Percentiles rank a stretch among this genome's conserved stretches.
Conservation (phyloP, 1,140 invertebrate species). For the Bombus terrestris region DNA sequence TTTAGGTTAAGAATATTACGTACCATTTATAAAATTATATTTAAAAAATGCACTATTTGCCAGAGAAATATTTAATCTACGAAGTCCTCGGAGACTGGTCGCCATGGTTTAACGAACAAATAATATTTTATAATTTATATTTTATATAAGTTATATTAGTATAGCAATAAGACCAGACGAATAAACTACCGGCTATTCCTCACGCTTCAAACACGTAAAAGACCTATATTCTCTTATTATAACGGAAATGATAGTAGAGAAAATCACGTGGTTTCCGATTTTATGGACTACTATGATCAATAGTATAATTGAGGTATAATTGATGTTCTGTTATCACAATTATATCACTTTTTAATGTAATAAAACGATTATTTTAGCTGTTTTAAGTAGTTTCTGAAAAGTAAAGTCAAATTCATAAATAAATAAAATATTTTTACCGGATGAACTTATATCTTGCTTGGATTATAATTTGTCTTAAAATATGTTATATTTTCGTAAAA, state of each 20-base stretch:
- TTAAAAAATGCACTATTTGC: constrained; percentile 15
- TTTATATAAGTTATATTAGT: no score
- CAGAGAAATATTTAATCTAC: constrained; percentile 38
- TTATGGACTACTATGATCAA: not conserved
- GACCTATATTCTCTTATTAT: fast-evolving
- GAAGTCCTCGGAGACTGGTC: constrained; percentile 40
- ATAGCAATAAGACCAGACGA: fast-evolving
- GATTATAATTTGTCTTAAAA: not conserved
- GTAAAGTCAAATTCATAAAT: not conserved
- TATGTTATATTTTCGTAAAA: not conserved
- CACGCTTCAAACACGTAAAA: not conserved
- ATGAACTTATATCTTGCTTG: not conserved
- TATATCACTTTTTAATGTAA: not conserved
- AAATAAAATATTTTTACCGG: not conserved
- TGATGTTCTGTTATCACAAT: not conserved
- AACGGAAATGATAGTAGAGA: not conserved
- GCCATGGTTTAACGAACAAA: constrained; percentile 49
- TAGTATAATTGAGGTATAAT: not conserved
- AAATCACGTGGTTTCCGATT: not conserved
- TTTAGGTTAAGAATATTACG: constrained; percentile 58
- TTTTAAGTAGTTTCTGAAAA: not conserved
- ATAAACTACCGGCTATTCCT: fast-evolving
- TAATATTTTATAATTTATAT: not conserved
- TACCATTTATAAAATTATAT: constrained; percentile 58
- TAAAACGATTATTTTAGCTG: not conserved